Conservation (phyloP, 2,888 invertebrate species). For the Ferrisia virgata region DNA sequence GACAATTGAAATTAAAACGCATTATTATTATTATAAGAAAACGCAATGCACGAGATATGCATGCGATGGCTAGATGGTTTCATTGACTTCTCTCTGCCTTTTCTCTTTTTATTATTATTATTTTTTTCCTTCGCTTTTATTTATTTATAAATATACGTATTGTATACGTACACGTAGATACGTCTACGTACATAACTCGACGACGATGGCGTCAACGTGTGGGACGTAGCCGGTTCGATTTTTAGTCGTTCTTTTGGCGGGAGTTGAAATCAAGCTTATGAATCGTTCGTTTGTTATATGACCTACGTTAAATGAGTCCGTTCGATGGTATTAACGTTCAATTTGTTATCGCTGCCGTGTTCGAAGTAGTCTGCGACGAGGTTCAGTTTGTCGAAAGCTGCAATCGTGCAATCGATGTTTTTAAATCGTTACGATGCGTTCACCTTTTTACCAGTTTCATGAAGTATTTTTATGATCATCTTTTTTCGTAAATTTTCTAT, state of each 20-base stretch:
- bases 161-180: too few relatives aligned
- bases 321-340: background rate
- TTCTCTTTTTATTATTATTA: background rate
- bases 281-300: constrained; percentile 6
- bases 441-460: background rate
- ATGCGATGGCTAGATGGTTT: background rate
- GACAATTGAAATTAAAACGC: background rate
- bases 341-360: constrained; percentile 13
- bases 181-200: too few relatives aligned
- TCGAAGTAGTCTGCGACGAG: background rate
- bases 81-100: background rate
- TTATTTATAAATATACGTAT: background rate
- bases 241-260: background rate
- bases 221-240: background rate
- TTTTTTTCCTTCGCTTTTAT: background rate
- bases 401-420: background rate
- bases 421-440: background rate
- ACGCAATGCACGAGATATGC: background rate
- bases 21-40: too few relatives aligned
- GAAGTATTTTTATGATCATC: background rate
- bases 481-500: background rate
- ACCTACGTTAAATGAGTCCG: constrained; percentile 4
- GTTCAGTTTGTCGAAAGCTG: constrained; percentile 9
- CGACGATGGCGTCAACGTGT: background rate
- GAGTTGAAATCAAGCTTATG: background rate